phyloP scores from a whole-genome alignment of 1,140 invertebrate species.

The Bactericera cockerelli region DNA sequence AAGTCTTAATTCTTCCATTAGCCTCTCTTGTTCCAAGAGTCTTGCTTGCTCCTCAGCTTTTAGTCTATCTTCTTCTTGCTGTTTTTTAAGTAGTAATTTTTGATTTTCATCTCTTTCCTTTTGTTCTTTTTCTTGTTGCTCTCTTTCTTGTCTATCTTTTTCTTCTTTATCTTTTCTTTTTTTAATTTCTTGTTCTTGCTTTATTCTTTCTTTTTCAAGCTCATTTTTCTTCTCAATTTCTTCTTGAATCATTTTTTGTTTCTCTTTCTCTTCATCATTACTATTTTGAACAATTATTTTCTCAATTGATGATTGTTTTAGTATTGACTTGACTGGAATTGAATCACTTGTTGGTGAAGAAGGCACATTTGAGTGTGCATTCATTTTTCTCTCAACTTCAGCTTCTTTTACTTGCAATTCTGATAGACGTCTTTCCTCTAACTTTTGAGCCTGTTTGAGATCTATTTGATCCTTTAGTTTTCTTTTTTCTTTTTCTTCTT shows the following conservation, averaged over 20 bases:
- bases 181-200: background rate
- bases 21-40: conserved; percentile 26
- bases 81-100: conserved; percentile 18
- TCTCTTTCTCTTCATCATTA: conserved; percentile 1
- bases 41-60: conserved; percentile 26
- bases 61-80: conserved; percentile 25
- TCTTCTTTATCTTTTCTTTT: background rate
- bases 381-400: conserved; percentile 15
- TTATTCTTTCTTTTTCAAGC: background rate
- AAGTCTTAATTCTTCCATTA: conserved; percentile 20
- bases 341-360: background rate
- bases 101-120: too few relatives aligned
- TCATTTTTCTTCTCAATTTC: conserved; percentile 9
- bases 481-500: conserved; percentile 37
- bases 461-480: conserved; percentile 36
- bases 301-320: conserved; percentile 20
- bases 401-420: conserved; percentile 20
- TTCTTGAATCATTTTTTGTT: conserved; percentile 3
- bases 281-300: background rate
- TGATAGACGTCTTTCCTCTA: conserved; percentile 25
- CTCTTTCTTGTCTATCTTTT: background rate
- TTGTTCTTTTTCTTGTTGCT: background rate
- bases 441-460: conserved; percentile 31
- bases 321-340: background rate
- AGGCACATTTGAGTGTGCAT: conserved; percentile 3